Base-by-base conservation (phyloP, 2,888 invertebrate species). In the Agonopterix subpropinquella region DNA sequence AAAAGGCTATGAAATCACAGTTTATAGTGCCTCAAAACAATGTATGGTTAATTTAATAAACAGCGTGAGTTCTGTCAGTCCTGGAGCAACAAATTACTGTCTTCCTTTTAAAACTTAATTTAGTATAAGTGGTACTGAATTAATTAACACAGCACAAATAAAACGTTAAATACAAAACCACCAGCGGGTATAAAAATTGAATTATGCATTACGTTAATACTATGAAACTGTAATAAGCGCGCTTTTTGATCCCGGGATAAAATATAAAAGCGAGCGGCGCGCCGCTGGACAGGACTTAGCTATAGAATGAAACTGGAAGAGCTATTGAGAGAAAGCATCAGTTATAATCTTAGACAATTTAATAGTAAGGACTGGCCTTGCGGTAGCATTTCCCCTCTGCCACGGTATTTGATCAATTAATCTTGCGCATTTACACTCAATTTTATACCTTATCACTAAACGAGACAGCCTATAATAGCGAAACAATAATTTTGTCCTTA, bases 211-310 rank as follows among this genome's bases (percentile, higher is more conserved):
- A 70, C 63, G 59, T 65, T 75, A 74, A 79, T 73, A 62, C 69
- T 61, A 73, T 67, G 67, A 70, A 76, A 80, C 65, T 73, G 70
- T 74, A 75, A 75, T 75, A 71, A 66, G 62, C 63, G 61, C 65
- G 54, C 65, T 73, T 80, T 80, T 76, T 79, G 78, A 79, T 80
- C 74, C 72, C 57, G 57, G 64, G 69, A 70, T 77, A 76, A 72
- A 75, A 75, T 71, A 67, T 64, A 61, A 67, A 68, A 71, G 65
- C 58, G 63, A 58, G 61, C 51, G 70, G 70, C 73, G 59, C 75
- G 78, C 70, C 64, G 58, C 70, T 66, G 72, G 65, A 66, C 62
- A 48, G 9, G 41, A 47, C 48, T 11, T 18, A 15, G 59, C 55
- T 51, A 39, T 56, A 53, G 42, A 44, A 49, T 48, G 45, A 43